Conservation (phyloP, 2,888 invertebrate species). For the Phaedon cochleariae region DNA sequence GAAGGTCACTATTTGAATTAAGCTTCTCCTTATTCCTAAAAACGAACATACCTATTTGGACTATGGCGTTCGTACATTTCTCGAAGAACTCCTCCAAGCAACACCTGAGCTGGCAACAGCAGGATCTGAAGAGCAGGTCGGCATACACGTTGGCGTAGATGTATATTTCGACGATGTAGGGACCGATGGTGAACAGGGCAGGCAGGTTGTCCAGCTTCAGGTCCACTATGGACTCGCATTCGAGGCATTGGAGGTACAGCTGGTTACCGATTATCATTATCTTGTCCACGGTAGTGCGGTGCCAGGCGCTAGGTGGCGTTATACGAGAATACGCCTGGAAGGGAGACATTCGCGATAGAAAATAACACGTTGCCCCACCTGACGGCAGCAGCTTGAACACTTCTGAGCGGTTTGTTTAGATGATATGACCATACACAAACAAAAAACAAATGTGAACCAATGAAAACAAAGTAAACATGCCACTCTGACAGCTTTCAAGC, state of each 20-base stretch:
- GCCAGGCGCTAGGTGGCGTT: constrained; percentile 71
- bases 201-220: constrained; percentile 67
- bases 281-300: constrained; percentile 67
- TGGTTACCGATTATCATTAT: constrained; percentile 68
- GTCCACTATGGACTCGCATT: constrained; percentile 64
- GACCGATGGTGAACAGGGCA: constrained; percentile 67
- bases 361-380: too few species aligned
- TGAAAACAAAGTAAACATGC: too few species aligned
- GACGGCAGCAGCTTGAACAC: too few species aligned
- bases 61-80: constrained; percentile 61
- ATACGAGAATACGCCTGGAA: constrained; percentile 68
- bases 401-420: too few species aligned
- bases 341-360: too few species aligned
- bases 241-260: constrained; percentile 65
- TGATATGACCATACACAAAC: too few species aligned
- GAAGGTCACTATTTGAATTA: too few species aligned
- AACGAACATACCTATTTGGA: too few species aligned
- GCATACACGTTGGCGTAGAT: constrained; percentile 67
- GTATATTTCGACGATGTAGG: constrained; percentile 68
- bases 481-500: too few species aligned
- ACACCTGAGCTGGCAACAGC: constrained; percentile 63
- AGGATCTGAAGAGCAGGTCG: constrained; percentile 62
- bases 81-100: constrained; percentile 66
- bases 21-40: too few species aligned
- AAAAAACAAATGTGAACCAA: too few species aligned